Evolutionary conservation across 2,797 vertebrate species (phyloP).

Genomic region (Etheostoma nigrum): DNA sequence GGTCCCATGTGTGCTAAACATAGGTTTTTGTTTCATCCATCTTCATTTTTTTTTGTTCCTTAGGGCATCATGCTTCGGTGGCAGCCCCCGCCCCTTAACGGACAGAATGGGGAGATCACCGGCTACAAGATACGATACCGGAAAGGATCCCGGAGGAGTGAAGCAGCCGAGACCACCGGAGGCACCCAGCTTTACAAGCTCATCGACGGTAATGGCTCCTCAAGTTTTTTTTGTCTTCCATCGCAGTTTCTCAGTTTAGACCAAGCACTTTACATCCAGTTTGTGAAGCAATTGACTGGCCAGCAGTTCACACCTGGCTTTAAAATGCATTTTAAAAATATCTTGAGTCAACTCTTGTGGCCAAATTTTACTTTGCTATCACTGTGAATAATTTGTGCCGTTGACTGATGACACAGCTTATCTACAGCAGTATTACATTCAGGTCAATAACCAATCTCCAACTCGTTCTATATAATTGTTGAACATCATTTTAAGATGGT

Average conservation of each 20-base stretch:
- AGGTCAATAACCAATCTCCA: neutral
- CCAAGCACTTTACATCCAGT: neutral
- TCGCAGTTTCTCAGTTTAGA: constrained; percentile 2
- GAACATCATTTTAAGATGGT: constrained; percentile 9
- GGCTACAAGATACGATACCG: constrained; percentile 97
- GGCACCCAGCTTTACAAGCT: constrained; percentile 92
- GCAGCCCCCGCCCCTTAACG: constrained; percentile 91
- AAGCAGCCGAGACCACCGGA: constrained; percentile 89
- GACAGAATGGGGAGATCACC: constrained; percentile 93
- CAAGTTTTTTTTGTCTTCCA: constrained; percentile 1
- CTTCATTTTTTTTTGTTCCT: neutral
- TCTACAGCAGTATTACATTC: neutral
- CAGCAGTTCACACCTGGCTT: neutral
- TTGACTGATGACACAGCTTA: neutral
- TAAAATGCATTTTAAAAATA: constrained; percentile 3
- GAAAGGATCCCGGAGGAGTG: constrained; percentile 93
- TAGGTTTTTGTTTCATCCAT: constrained; percentile 9
- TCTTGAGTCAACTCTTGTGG: neutral
- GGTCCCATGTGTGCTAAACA: constrained; percentile 7
- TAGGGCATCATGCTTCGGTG: constrained; percentile 96
- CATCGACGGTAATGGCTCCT: constrained; percentile 87
- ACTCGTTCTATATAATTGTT: neutral
- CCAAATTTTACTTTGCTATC: neutral
- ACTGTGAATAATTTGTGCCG: constrained; percentile 1
- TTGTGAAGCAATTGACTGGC: neutral